These are phyloP conservation scores for Rhodophaea formosa DNA, from an alignment of 2,888 invertebrate genomes.

Conservation along the genomic window DNA sequence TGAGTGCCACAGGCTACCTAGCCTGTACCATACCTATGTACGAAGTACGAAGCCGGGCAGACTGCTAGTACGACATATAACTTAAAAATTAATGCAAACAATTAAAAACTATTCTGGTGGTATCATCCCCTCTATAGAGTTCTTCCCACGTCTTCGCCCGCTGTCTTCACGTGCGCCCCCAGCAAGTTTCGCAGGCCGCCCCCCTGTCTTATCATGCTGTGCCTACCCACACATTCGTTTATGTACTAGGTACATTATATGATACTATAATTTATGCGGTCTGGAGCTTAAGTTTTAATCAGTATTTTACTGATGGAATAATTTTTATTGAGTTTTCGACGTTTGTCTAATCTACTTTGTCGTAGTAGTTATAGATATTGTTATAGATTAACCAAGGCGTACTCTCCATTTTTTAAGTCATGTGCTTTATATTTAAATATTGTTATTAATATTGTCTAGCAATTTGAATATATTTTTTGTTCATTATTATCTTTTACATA, in stretches of 20 bases:
- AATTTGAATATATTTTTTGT: too few relatives aligned
- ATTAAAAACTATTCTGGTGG: not conserved
- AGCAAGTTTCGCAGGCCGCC: constrained; percentile 52
- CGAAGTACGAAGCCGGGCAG: too few relatives aligned
- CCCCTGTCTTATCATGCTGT: constrained; percentile 67
- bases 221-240: constrained; percentile 36
- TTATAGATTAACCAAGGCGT: too few relatives aligned
- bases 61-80: too few relatives aligned
- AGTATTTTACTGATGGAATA: not conserved
- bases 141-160: constrained; percentile 64
- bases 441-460: too few relatives aligned
- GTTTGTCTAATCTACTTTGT: not conserved
- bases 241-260: constrained; percentile 28
- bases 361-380: too few relatives aligned
- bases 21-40: too few relatives aligned
- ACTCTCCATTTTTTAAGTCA: too few relatives aligned
- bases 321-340: not conserved
- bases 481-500: too few relatives aligned
- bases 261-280: constrained; percentile 14
- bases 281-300: constrained; percentile 7
- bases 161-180: constrained; percentile 72
- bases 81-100: too few relatives aligned
- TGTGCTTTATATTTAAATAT: too few relatives aligned
- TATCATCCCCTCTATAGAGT: constrained; percentile 46
- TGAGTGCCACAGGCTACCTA: too few relatives aligned